phyloP scores from a whole-genome alignment of 30 jellyfish, hydroid and myxozoan genomes.

The Chironex yamaguchii region DNA sequence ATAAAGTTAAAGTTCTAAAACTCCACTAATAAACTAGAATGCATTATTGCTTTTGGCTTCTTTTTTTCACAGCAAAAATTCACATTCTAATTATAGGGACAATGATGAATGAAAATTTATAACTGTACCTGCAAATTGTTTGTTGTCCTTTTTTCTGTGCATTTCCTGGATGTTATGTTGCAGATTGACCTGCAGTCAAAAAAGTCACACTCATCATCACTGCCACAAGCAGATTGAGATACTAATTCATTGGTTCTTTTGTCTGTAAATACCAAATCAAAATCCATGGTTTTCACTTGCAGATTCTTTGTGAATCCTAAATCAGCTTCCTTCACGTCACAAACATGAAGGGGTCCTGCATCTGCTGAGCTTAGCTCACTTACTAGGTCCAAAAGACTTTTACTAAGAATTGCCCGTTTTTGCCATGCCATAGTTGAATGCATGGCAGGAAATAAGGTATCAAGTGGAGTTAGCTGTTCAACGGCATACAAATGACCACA shows the following conservation, averaged over 20 bases:
- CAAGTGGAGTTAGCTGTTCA: conserved; percentile 49
- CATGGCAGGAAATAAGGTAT: conserved; percentile 41
- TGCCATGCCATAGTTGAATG: conserved; percentile 29
- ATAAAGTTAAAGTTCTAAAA: too few relatives aligned
- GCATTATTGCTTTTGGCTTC: too few relatives aligned
- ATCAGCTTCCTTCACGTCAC: conserved; percentile 74
- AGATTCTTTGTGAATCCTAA: conserved; percentile 65
- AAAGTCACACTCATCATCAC: conserved; percentile 74
- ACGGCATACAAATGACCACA: conserved; percentile 76
- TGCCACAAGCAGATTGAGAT: conserved; percentile 65
- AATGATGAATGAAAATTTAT: too few relatives aligned
- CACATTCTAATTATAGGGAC: too few relatives aligned
- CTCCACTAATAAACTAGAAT: too few relatives aligned
- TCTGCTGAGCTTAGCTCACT: conserved; percentile 25
- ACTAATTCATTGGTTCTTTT: conserved; percentile 46
- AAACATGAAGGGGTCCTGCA: conserved; percentile 65
- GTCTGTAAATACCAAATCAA: conserved; percentile 65
- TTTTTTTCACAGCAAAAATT: neutral
- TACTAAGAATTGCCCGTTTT: conserved; percentile 61
- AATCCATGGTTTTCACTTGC: conserved; percentile 65
- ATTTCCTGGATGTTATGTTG: conserved; percentile 38
- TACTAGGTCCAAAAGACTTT: conserved; percentile 50
- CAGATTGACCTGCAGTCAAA: conserved; percentile 76
- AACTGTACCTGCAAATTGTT: conserved; percentile 81
- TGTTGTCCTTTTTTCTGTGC: conserved; percentile 49